A percentile compares a stretch with the other conserved stretches of the same genome.
Evolutionary conservation across 1,140 invertebrate species (phyloP).

Genomic region (Papilio dardanus): DNA sequence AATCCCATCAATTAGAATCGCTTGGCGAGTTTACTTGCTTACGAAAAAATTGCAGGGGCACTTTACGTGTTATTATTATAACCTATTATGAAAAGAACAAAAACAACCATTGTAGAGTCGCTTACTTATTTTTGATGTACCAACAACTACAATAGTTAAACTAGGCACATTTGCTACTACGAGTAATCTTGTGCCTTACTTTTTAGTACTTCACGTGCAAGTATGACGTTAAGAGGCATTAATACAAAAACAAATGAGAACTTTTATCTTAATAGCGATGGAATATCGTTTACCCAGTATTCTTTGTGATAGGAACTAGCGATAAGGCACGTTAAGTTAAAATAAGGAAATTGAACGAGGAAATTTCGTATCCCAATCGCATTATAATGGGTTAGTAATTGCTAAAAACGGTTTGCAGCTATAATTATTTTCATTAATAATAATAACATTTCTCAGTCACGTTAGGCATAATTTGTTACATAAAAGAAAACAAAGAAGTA

Average conservation of each 20-base stretch:
- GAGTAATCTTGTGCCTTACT: neutral
- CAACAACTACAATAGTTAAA: too few relatives aligned
- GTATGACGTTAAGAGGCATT: neutral
- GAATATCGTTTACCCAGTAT: neutral
- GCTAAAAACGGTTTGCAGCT: neutral
- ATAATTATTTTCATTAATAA: neutral
- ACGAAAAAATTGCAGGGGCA: too few relatives aligned
- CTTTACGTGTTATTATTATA: too few relatives aligned
- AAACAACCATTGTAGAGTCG: too few relatives aligned
- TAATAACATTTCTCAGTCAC: too few relatives aligned
- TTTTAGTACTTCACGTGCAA: neutral
- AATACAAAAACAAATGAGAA: neutral
- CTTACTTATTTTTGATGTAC: too few relatives aligned
- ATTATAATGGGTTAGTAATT: neutral
- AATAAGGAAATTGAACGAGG: constrained; percentile 7
- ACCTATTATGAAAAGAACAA: too few relatives aligned
- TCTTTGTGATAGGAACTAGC: neutral
- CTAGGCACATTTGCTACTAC: too few relatives aligned
- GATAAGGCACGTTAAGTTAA: constrained; percentile 4
- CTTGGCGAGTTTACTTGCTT: too few relatives aligned
- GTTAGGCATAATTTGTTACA: neutral
- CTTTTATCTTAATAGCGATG: neutral
- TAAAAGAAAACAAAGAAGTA: neutral
- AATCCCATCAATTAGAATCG: too few relatives aligned
- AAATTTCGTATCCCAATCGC: neutral